phyloP scores from a whole-genome alignment of 2,888 invertebrate genomes.

The Galeruca laticollis region DNA sequence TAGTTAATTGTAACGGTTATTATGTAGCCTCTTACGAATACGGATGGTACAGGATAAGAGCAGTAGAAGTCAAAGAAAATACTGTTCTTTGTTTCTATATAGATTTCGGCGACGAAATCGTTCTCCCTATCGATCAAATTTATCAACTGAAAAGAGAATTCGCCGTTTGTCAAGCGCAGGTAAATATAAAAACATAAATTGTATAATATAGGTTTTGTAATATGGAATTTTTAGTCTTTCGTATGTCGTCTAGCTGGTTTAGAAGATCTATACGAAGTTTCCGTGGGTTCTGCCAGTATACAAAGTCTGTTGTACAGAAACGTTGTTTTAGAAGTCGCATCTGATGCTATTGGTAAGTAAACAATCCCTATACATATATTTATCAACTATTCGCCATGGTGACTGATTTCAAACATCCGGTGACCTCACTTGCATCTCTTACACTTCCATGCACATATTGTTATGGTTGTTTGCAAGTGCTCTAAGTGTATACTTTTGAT shows the following conservation, averaged over 20 bases:
- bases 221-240: constrained; percentile 71
- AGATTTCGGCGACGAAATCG: constrained; percentile 80
- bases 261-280: constrained; percentile 71
- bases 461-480: no score
- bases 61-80: constrained; percentile 57
- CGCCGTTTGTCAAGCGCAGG: constrained; percentile 77
- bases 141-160: constrained; percentile 75
- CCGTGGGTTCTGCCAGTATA: constrained; percentile 60
- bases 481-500: no score
- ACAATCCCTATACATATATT: no score
- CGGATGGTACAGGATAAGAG: constrained; percentile 67
- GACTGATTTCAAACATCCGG: no score
- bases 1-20: constrained; percentile 62
- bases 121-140: constrained; percentile 70
- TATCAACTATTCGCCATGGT: no score
- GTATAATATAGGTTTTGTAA: neutral
- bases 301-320: constrained; percentile 68
- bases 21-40: constrained; percentile 66
- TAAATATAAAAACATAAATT: constrained; percentile 54
- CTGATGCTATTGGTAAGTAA: constrained; percentile 62
- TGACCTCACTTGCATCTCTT: no score
- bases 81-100: constrained; percentile 74
- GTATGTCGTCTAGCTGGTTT: constrained; percentile 77
- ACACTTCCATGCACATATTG: no score
- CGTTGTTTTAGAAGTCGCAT: constrained; percentile 66